These are phyloP conservation scores for Channallabes apus DNA, from an alignment of 2,797 vertebrate species.

Conservation along the genomic window DNA sequence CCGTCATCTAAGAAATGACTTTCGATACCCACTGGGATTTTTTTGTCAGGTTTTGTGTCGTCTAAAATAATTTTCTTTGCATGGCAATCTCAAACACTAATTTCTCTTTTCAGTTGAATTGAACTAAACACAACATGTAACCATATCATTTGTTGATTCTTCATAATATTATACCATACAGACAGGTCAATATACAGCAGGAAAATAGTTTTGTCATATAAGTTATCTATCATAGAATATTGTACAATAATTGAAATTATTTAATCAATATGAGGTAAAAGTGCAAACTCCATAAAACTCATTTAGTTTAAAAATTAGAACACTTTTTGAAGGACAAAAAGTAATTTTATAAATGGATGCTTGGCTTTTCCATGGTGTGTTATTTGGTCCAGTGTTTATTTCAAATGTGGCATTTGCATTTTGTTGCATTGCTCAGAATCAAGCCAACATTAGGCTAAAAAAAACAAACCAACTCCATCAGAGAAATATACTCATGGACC, in stretches of 20 bases:
- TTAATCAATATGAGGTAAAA: background rate
- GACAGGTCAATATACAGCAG: background rate
- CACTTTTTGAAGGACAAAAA: background rate
- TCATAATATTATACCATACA: background rate
- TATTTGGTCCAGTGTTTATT: background rate
- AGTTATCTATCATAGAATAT: background rate
- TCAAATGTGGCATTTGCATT: too few relatives aligned
- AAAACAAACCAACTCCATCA: background rate
- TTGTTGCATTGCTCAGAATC: background rate
- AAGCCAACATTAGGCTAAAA: background rate
- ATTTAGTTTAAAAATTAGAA: background rate
- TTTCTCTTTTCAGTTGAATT: constrained; percentile 24
- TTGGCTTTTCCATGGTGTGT: background rate
- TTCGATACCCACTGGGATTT: constrained; percentile 22
- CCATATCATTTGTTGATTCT: background rate
- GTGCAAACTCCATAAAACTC: background rate
- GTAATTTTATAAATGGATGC: background rate
- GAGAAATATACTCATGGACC: background rate
- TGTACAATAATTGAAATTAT: background rate
- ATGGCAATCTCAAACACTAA: constrained; percentile 6
- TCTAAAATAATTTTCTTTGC: constrained; percentile 31
- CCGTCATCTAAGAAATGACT: constrained; percentile 15
- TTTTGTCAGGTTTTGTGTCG: constrained; percentile 21
- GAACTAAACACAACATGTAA: background rate
- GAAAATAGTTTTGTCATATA: background rate